phyloP scores from a whole-genome alignment of 1,140 invertebrate genomes.

The Sycobia sp. region DNA sequence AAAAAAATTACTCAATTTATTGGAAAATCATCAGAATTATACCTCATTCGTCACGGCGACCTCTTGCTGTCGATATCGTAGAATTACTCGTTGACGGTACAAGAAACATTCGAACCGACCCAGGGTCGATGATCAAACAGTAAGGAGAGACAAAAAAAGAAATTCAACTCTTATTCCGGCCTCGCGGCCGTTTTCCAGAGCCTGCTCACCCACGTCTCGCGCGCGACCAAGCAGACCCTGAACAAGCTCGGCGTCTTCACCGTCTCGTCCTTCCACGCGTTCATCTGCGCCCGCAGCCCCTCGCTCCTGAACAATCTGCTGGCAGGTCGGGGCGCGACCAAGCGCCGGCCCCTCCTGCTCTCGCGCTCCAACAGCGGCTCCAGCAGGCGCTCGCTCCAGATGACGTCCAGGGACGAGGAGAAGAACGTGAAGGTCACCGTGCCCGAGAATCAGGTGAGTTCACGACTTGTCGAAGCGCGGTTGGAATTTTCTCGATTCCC shows the following conservation, averaged over 20 bases:
- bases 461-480: too few relatives aligned
- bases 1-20: too few relatives aligned
- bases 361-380: conserved; percentile 88
- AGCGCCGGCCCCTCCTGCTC: conserved; percentile 81
- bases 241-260: conserved; percentile 97
- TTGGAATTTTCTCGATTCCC: too few relatives aligned
- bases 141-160: too few relatives aligned
- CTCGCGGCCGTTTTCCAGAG: conserved; percentile 68
- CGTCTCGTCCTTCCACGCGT: conserved; percentile 96
- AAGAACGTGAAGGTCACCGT: conserved; percentile 87
- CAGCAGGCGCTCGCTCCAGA: conserved; percentile 80
- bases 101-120: too few relatives aligned
- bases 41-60: too few relatives aligned
- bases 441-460: conserved; percentile 79
- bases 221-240: conserved; percentile 90
- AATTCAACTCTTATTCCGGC: too few relatives aligned
- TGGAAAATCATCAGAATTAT: too few relatives aligned
- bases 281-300: conserved; percentile 93
- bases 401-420: conserved; percentile 83
- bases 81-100: too few relatives aligned
- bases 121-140: too few relatives aligned
- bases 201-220: conserved; percentile 91
- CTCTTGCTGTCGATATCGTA: too few relatives aligned
- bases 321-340: conserved; percentile 87
- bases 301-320: conserved; percentile 90